Percentiles rank a stretch among this genome's conserved stretches.
Evolutionary conservation across 2,113 vertebrate genomes (phyloP).

Genomic region (Chlorocebus sabaeus): DNA sequence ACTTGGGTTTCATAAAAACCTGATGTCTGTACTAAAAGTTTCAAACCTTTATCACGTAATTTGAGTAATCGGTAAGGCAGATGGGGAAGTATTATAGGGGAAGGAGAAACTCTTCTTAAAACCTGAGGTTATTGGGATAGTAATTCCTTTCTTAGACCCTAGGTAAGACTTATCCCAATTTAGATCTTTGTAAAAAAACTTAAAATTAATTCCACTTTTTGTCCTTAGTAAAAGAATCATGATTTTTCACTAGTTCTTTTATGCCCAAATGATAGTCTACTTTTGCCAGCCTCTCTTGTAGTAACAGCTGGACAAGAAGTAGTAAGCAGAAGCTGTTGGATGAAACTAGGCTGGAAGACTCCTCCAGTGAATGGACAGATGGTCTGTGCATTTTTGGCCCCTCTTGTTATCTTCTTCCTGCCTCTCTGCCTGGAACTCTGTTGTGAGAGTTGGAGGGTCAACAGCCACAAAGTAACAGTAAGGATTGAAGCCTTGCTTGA

Average conservation of each 20-base stretch:
- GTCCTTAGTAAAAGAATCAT: background rate
- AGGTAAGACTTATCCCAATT: background rate
- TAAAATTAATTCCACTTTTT: background rate
- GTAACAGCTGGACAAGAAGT: background rate
- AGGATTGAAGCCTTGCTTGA: background rate
- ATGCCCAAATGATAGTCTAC: background rate
- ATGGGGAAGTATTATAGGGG: background rate
- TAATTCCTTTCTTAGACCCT: background rate
- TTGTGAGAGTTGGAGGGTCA: background rate
- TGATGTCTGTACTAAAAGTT: background rate
- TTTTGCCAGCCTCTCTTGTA: background rate
- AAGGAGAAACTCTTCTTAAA: background rate
- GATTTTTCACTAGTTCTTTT: background rate
- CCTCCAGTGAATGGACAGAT: background rate
- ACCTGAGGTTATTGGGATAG: background rate
- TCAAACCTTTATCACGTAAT: background rate
- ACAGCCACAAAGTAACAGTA: background rate
- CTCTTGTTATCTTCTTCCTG: background rate
- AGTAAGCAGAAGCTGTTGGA: background rate
- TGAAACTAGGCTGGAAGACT: background rate
- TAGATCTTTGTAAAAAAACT: background rate
- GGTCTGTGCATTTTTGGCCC: background rate
- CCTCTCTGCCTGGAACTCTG: background rate
- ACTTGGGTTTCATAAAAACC: background rate
- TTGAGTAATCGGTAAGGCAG: background rate